Evolutionary conservation across 2,113 vertebrate species (phyloP), one percentile per base, ranked within the genome.

Genomic region (Semicossyphus pulcher): DNA sequence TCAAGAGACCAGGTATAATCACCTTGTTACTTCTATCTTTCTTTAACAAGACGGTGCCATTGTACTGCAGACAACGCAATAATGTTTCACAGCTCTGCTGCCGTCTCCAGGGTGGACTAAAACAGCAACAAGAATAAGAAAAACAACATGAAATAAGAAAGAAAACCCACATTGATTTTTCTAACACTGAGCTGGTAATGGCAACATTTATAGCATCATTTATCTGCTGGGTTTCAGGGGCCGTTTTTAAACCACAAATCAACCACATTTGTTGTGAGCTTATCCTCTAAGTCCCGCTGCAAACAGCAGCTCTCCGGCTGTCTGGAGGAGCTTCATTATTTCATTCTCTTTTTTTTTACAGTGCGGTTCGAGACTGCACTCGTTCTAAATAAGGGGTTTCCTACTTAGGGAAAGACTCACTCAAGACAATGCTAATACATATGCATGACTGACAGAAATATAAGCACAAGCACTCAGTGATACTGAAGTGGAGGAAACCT

Each of bases 371-470:
- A 48, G 39, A 60, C 58, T 57, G 75, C 42, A 53, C 69, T 68
- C 68, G 5, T 51, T 67, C 58, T 66, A 45, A 85, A 69, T 67
- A 39, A 66, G 53, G 45, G 47, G 37, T 65, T 75, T 82, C 80
- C 64, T 42, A 42, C 71, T 20, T 28, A 44, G 63, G 62, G 36
- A 66, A 66, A 59, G 48, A 68, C 73, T 81, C 81, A 63, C 34
- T 80, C 54, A 76, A 70, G 70, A 78, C 78, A 64, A 80, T 26
- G 63, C 56, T 82, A 41, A 84, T 76, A 39, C 39, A 73, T 85
- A 67, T 79, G 77, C 25, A 66, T 73, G 72, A 69, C 21, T 64
- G 70, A 78, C 52, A 42, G 70, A 64, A 63, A 78, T 63, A 34
- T 51, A 58, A 72, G 85, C 66, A 60, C 29, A 54, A 9, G 26